These are phyloP conservation scores for Neofelis nebulosa DNA, from an alignment of 2,113 vertebrate genomes.

Conservation along the genomic window DNA sequence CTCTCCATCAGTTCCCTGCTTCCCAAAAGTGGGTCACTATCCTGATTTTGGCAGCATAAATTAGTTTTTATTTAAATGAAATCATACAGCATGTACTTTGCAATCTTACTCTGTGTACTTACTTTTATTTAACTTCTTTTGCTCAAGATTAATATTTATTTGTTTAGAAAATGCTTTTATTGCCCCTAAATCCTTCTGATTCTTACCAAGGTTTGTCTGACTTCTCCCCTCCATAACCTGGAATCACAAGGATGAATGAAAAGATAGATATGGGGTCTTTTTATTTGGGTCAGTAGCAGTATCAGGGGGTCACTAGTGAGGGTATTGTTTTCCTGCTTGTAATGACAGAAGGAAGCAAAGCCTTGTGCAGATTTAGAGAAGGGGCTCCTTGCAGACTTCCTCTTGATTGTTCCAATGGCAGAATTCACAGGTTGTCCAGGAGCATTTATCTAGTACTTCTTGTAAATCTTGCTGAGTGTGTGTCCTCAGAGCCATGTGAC, in stretches of 20 bases:
- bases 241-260: neutral
- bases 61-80: neutral
- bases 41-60: neutral
- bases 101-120: neutral
- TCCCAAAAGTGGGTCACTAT: neutral
- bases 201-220: neutral
- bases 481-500: neutral
- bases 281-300: neutral
- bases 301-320: neutral
- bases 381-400: neutral
- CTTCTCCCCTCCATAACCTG: neutral
- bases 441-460: neutral
- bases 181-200: neutral
- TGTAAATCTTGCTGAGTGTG: neutral
- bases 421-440: neutral
- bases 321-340: neutral
- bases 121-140: neutral
- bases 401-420: neutral
- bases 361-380: neutral
- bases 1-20: neutral
- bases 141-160: neutral
- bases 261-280: neutral
- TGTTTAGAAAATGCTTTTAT: neutral
- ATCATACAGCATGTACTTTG: neutral
- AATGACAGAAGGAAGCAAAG: neutral